These are phyloP conservation scores for Hydractinia symbiolongicarpus DNA, from an alignment of 30 jellyfish, hydroid and myxozoan genomes.

Conservation along the genomic window DNA sequence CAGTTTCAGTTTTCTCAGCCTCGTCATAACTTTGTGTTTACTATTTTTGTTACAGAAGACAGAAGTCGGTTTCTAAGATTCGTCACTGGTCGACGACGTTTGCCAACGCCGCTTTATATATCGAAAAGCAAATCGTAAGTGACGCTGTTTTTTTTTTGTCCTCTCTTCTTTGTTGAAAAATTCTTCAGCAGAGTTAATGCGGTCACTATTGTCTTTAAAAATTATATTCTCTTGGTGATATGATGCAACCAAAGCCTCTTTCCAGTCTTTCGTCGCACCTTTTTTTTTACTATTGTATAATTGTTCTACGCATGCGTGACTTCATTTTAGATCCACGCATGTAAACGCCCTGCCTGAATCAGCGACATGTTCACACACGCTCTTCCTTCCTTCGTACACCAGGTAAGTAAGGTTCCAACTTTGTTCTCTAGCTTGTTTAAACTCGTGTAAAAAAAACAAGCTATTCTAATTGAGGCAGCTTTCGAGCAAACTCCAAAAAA, in stretches of 20 bases:
- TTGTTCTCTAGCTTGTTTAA: no score
- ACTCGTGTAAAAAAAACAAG: no score
- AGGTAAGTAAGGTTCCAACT: constrained; percentile 33
- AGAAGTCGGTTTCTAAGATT: constrained; percentile 81
- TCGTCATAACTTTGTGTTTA: not conserved
- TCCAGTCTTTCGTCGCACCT: no score
- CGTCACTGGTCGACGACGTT: constrained; percentile 86
- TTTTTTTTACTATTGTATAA: no score
- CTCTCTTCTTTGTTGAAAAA: not conserved
- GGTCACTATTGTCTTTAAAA: not conserved
- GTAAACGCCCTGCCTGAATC: constrained; percentile 80
- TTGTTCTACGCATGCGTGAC: no score
- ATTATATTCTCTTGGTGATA: not conserved
- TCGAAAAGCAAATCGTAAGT: constrained; percentile 73
- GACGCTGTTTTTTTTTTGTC: not conserved
- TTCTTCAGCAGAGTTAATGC: not conserved
- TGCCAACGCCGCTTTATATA: constrained; percentile 78
- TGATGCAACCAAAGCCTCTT: not conserved
- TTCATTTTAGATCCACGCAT: constrained; percentile 49
- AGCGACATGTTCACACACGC: constrained; percentile 85
- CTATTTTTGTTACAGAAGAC: constrained; percentile 47
- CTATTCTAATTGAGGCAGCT: no score
- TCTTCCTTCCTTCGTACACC: constrained; percentile 71
- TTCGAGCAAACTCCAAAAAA: no score
- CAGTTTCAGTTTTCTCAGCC: not conserved